Evolutionary conservation across 2,888 invertebrate genomes (phyloP), one percentile per base, ranked within the genome.

Genomic region (Rambutsinella grinnellia): DNA sequence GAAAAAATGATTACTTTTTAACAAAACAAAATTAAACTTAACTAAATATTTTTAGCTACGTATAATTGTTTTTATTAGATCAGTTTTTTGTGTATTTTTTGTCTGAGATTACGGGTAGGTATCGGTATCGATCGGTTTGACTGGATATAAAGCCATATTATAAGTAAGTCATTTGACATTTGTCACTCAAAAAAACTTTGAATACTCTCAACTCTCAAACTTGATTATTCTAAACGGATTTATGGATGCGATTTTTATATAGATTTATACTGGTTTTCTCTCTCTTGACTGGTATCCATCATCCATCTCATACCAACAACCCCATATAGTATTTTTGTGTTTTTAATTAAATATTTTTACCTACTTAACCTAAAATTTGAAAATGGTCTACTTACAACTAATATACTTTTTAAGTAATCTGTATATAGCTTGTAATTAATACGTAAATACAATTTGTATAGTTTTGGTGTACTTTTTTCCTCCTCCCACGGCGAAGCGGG

Each of bases 21-120:
- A 60, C 26, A 62, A 44, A 27, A 70, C 46, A 66, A 60, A 60
- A 26, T 13, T 13, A 36, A 8, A 13, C 36, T 36, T 36, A 36
- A n/a, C n/a, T 36, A 36, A 36, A 5, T 36, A 8, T 36, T 8
- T 8, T 36, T 36, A 13, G 36, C 46, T 57, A 63, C 58, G 19
- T 72, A n/a, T 65, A 53, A 54, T 13, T 62, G n/a, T n/a, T 10
- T 57, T 27, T 24, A 26, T 28, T 66, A 56, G 36, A 75, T 75
- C 68, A 68, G 75, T 75, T 75, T 74, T 71, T 75, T 75, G 56
- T 75, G 68, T 68, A n/a, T n/a, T n/a, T 75, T 69, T 74, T 68
- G 36, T 36, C 5, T 75, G 68, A 75, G 75, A 75, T 75, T 75
- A 69, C 75, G 24, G 75, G 75, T 72, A 65, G 56, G 68, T 75